These are phyloP conservation scores for Bimastos eiseni DNA, from an alignment of 2,888 invertebrate genomes.

Conservation along the genomic window DNA sequence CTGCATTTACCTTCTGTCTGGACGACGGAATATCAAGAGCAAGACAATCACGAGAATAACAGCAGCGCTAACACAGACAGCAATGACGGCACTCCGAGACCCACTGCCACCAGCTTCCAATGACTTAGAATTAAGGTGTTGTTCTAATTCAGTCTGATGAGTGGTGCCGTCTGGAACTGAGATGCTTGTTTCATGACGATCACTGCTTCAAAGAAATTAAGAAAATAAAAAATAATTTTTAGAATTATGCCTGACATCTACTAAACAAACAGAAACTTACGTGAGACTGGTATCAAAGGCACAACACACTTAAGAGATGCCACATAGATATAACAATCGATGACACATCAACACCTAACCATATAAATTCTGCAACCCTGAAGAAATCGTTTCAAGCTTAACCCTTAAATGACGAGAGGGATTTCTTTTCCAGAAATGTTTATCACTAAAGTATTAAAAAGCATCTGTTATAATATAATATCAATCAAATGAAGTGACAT, in stretches of 20 bases:
- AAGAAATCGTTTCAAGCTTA: neutral
- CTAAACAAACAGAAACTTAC: neutral
- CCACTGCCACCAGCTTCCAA: neutral
- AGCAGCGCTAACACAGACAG: neutral
- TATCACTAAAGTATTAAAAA: too few relatives aligned
- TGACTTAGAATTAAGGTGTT: neutral
- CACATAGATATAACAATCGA: neutral
- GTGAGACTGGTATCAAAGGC: neutral
- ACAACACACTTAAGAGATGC: neutral
- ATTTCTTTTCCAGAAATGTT: too few relatives aligned
- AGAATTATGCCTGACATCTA: neutral
- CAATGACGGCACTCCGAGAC: neutral
- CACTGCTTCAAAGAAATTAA: constrained; percentile 10
- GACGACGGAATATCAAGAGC: neutral
- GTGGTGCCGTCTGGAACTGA: neutral
- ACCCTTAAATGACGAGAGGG: too few relatives aligned
- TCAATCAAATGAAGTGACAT: neutral
- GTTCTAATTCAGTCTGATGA: neutral
- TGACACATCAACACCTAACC: neutral
- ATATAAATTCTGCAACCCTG: neutral
- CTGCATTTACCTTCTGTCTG: neutral
- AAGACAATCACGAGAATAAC: neutral
- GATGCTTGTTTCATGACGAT: neutral
- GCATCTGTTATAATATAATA: too few relatives aligned
- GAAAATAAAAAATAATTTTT: neutral